These are phyloP conservation scores for Manis crassicaudata DNA, from an alignment of 2,797 vertebrate species.

Conservation along the genomic window DNA sequence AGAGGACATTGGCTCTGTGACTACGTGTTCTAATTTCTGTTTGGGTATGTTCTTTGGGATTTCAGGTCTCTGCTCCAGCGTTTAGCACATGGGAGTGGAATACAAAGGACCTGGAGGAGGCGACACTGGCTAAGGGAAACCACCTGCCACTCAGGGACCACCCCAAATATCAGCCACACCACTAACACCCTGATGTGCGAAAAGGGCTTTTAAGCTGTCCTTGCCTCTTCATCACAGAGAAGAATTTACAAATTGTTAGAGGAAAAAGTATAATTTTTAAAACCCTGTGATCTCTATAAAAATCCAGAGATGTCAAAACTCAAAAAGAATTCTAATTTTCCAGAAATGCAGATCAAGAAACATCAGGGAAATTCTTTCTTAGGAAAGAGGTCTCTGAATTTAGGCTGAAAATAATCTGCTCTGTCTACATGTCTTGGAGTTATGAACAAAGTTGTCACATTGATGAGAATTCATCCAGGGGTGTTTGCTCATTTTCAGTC, in stretches of 20 bases:
- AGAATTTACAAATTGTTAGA: background rate
- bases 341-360: background rate
- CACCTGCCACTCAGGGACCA: background rate
- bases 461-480: background rate
- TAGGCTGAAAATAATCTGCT: conserved; percentile 13
- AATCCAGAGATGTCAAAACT: background rate
- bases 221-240: background rate
- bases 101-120: background rate
- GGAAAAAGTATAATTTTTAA: background rate
- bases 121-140: background rate
- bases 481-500: background rate
- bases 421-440: background rate
- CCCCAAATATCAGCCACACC: background rate
- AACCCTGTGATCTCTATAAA: background rate
- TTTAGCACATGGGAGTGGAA: background rate
- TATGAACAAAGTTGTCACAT: background rate
- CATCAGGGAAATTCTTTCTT: background rate
- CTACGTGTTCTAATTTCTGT: background rate
- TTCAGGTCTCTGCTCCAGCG: background rate
- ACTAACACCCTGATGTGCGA: background rate
- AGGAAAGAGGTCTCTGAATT: conserved; percentile 22
- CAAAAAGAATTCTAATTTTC: conserved; percentile 13
- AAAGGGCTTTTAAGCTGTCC: background rate
- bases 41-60: background rate
- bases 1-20: background rate